Percentiles rank a stretch among this genome's conserved stretches.
These are phyloP conservation scores for Oreochromis spilurus DNA, from an alignment of 2,113 vertebrate genomes.

Conservation along the genomic window DNA sequence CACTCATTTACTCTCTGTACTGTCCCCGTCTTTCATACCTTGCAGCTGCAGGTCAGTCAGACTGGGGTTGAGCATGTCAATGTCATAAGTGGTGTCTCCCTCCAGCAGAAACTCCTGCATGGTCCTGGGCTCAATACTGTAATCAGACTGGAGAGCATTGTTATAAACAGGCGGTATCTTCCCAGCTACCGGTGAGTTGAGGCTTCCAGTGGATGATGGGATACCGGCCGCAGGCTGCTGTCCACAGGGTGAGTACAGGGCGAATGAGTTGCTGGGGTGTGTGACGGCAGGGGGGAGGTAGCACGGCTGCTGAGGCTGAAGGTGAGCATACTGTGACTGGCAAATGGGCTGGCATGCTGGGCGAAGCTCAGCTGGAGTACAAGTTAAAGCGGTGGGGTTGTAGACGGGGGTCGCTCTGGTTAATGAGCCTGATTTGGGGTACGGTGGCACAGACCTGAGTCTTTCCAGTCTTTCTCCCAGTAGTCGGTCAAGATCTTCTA, in stretches of 20 bases:
- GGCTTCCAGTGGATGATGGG: conserved; percentile 44
- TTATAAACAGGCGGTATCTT: conserved; percentile 77
- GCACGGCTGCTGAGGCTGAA: conserved; percentile 41
- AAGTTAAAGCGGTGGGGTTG: conserved; percentile 50
- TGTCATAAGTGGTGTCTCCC: conserved; percentile 80
- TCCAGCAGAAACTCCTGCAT: conserved; percentile 83
- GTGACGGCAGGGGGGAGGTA: conserved; percentile 40
- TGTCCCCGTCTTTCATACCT: conserved; percentile 38
- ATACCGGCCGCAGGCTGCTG: conserved; percentile 64
- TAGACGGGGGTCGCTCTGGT: conserved; percentile 32
- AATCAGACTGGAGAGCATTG: conserved; percentile 68
- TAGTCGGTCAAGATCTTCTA: conserved; percentile 89
- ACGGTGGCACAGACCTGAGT: conserved; percentile 60
- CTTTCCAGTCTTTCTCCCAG: conserved; percentile 83
- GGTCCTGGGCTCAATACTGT: conserved; percentile 62
- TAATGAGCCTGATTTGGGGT: conserved; percentile 36
- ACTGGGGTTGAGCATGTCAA: conserved; percentile 89
- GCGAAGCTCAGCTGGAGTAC: conserved; percentile 48
- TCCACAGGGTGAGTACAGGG: conserved; percentile 65
- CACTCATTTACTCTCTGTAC: neutral
- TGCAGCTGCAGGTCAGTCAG: conserved; percentile 93
- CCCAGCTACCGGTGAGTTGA: conserved; percentile 75
- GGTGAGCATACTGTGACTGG: conserved; percentile 46
- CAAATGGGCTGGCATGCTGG: conserved; percentile 45
- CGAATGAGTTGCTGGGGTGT: conserved; percentile 61